These are phyloP conservation scores for Leiothrix lutea DNA, from an alignment of 2,113 vertebrate genomes.

Conservation along the genomic window DNA sequence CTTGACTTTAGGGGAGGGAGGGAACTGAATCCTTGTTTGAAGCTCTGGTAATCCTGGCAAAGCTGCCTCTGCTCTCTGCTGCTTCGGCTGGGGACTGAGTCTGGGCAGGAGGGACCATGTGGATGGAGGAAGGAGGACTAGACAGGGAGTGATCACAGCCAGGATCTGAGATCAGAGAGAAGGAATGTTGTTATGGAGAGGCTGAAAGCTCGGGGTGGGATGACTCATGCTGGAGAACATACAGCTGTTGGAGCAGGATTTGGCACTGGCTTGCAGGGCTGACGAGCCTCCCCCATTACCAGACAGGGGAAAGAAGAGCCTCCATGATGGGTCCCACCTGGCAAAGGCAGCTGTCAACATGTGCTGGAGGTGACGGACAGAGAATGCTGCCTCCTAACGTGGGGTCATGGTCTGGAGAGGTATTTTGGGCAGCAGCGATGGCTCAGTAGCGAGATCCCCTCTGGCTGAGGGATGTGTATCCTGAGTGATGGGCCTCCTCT, in stretches of 20 bases:
- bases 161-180: conserved; percentile 59
- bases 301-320: neutral
- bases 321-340: accelerated
- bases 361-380: neutral
- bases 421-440: neutral
- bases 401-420: accelerated
- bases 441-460: neutral
- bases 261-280: neutral
- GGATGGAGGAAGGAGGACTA: neutral
- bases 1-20: neutral
- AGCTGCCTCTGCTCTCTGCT: neutral
- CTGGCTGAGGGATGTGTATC: neutral
- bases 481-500: neutral
- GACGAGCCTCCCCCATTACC: neutral
- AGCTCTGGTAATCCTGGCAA: neutral
- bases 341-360: neutral
- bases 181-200: conserved; percentile 67
- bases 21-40: neutral
- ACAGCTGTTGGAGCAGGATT: conserved; percentile 19
- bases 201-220: conserved; percentile 13
- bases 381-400: neutral
- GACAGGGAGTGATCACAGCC: neutral
- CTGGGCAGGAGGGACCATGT: neutral
- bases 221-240: conserved; percentile 53
- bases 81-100: neutral